phyloP scores from a whole-genome alignment of 2,113 vertebrate genomes.

The Dolichallabes microphthalmus region DNA sequence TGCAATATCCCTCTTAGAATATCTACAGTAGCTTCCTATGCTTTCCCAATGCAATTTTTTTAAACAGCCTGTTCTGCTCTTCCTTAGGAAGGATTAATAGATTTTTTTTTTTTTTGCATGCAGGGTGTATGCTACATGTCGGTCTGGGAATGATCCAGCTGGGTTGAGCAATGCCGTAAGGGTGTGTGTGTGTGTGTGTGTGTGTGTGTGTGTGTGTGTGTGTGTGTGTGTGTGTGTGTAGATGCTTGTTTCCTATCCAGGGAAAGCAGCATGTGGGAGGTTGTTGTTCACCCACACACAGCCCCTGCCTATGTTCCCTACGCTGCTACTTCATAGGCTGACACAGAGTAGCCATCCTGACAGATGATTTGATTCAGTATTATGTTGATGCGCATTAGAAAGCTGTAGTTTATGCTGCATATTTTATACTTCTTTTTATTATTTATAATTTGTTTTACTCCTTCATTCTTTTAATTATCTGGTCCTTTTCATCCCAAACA shows the following conservation, averaged over 20 bases:
- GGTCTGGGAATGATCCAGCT: slow-evolving; percentile 17
- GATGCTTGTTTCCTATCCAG: slow-evolving; percentile 17
- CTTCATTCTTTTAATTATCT: neutral
- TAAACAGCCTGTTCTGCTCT: neutral
- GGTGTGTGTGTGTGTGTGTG: slow-evolving; percentile 38
- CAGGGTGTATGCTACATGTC: neutral
- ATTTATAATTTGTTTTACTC: no score
- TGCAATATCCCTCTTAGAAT: neutral
- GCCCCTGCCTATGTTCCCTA: neutral
- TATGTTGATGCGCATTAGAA: neutral
- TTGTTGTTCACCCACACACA: slow-evolving; percentile 31
- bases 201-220: slow-evolving; percentile 41
- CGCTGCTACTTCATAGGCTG: neutral
- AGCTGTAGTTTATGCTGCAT: neutral
- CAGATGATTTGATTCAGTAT: neutral
- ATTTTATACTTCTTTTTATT: neutral
- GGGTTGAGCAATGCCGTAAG: slow-evolving; percentile 32
- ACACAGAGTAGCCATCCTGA: neutral
- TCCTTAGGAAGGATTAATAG: slow-evolving; percentile 22
- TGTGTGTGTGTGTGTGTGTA: slow-evolving; percentile 41
- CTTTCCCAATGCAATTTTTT: neutral
- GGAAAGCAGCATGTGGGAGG: slow-evolving; percentile 21
- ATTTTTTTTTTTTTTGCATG: slow-evolving; percentile 17
- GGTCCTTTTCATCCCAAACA: neutral
- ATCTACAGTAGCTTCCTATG: neutral